phyloP scores from a whole-genome alignment of 1,140 invertebrate species.

The Piezodorus guildinii region DNA sequence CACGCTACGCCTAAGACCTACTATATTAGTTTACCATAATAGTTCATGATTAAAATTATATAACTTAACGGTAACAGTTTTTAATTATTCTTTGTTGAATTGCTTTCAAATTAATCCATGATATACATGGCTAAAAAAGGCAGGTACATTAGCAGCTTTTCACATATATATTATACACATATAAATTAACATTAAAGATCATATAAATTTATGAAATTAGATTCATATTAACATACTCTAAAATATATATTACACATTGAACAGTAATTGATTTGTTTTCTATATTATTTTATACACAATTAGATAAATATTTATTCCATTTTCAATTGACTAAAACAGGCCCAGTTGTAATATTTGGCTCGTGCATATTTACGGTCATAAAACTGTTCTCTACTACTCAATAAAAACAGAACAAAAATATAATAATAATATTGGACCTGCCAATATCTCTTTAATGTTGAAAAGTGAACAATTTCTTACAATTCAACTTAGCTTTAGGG shows the following conservation, averaged over 20 bases:
- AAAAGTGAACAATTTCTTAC: not conserved
- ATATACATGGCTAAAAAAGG: not conserved
- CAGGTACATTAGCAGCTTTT: not conserved
- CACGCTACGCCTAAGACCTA: too few species aligned
- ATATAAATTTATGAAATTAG: constrained; percentile 3
- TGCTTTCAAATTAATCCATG: not conserved
- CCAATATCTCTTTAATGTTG: constrained; percentile 9
- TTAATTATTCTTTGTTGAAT: too few species aligned
- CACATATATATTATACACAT: not conserved
- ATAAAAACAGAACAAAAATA: not conserved
- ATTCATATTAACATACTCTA: not conserved
- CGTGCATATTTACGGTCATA: constrained; percentile 6
- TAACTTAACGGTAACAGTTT: too few species aligned
- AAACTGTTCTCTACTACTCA: not conserved
- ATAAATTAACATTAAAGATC: not conserved
- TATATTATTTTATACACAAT: not conserved
- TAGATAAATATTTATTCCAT: not conserved
- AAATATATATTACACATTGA: not conserved
- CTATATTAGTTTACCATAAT: too few species aligned
- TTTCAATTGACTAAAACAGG: constrained; percentile 13
- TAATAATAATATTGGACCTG: constrained; percentile 2
- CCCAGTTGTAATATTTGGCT: constrained; percentile 1
- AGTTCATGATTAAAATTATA: too few species aligned
- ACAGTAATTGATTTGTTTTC: not conserved
- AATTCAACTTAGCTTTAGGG: not conserved